These are phyloP conservation scores for Holacanthella duospinosa DNA, from an alignment of 2,888 invertebrate species.

Conservation along the genomic window DNA sequence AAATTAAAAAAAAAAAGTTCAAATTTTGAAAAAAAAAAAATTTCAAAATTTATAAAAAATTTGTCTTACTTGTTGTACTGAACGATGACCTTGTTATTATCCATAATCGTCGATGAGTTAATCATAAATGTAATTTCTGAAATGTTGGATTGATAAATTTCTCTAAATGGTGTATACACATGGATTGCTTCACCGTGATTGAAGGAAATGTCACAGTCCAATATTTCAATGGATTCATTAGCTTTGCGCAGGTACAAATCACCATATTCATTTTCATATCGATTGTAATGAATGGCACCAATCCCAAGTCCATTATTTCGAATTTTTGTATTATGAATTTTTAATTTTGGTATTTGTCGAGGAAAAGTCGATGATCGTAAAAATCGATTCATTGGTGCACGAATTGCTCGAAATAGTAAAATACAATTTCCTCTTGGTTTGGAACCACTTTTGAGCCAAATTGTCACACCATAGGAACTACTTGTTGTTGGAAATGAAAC, in stretches of 20 bases:
- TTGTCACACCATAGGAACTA: conserved; percentile 64
- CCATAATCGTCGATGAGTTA: conserved; percentile 69
- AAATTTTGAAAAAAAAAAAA: too few relatives aligned
- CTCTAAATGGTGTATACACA: conserved; percentile 74
- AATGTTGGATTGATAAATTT: conserved; percentile 70
- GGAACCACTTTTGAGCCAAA: conserved; percentile 68
- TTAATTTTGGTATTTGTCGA: conserved; percentile 68
- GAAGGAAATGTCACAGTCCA: conserved; percentile 68
- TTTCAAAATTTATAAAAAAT: too few relatives aligned
- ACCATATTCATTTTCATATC: conserved; percentile 71
- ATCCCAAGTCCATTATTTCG: conserved; percentile 71
- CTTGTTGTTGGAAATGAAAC: conserved; percentile 84
- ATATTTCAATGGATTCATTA: conserved; percentile 72
- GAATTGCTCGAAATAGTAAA: conserved; percentile 31
- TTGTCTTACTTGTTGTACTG: conserved; percentile 58
- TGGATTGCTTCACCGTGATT: conserved; percentile 71
- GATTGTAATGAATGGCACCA: conserved; percentile 73
- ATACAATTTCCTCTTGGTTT: conserved; percentile 73
- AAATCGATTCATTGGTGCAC: conserved; percentile 34
- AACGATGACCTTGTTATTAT: conserved; percentile 76
- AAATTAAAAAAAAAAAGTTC: background rate
- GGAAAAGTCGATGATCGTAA: conserved; percentile 43
- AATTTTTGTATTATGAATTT: conserved; percentile 60
- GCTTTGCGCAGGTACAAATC: conserved; percentile 76
- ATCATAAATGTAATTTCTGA: conserved; percentile 84